Base-by-base conservation (phyloP, 2,888 invertebrate species). In the Tanytarsus gracilentus region DNA sequence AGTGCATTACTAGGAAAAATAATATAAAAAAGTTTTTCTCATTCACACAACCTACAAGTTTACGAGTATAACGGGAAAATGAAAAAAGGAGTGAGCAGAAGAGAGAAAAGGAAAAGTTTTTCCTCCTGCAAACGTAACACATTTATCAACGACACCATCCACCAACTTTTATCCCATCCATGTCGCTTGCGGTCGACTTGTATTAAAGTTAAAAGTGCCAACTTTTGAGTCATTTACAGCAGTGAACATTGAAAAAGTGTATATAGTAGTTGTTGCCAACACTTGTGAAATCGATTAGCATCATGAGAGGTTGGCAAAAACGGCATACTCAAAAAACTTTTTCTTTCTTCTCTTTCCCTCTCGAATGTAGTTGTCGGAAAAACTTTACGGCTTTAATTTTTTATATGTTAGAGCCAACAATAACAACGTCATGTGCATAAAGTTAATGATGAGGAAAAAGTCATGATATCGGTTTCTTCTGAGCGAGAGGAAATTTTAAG, bases 231-330 rank as follows among this genome's bases (percentile, higher is more conserved):
- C n/a, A 33, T 3, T 36, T n/a, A 36, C 36, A 14, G 14, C 33
- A 36, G 16, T 8, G 36, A 14, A 36, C 36, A 36, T 36, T 36
- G 36, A 36, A 6, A n/a, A 1, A 36, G 9, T 3, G 5, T 30
- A 30, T 30, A 4, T n/a, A 30, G 30, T 4, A 30, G 2, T 18
- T 40, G 16, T 21, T 21, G 18, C 23, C 33, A 56, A 56, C 56
- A 56, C 44, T 56, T 56, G 40, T 56, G 27, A 56, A 40, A 56
- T 56, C 56, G 56, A 56, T 56, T 56, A 56, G 56, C 56, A 56
- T 56, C 44, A 56, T 27, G 56, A 44, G 56, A 56, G 25, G 39
- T 55, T 36, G 55, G 39, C 14, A 55, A 21, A 25, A 18, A 51
- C 27, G 30, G 21, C 16, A 30, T 30, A 26, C 7, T 25, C 25